These are phyloP conservation scores for Xestobium rufovillosum DNA, from an alignment of 2,888 invertebrate species.

Conservation along the genomic window DNA sequence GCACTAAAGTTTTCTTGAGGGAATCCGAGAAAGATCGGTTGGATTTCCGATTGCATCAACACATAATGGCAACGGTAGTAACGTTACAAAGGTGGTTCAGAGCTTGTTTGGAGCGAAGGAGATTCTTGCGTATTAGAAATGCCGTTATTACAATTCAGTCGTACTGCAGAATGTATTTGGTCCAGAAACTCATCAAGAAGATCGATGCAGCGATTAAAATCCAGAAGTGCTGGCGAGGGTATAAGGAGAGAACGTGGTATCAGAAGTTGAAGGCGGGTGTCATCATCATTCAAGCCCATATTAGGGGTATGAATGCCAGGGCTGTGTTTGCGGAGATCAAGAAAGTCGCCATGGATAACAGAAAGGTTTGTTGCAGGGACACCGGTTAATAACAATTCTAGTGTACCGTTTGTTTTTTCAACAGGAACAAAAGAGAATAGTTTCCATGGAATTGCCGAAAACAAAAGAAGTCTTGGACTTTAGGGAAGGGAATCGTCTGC, in stretches of 20 bases:
- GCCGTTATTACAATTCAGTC: conserved; percentile 74
- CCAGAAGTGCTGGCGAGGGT: conserved; percentile 73
- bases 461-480: too few species aligned
- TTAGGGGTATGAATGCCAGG: conserved; percentile 59
- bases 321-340: conserved; percentile 47
- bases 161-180: conserved; percentile 58
- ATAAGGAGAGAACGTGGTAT: conserved; percentile 59
- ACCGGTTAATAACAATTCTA: too few species aligned
- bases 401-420: too few species aligned
- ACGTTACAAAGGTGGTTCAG: conserved; percentile 89
- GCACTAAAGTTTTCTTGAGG: conserved; percentile 86
- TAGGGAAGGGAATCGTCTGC: conserved; percentile 21
- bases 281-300: conserved; percentile 63
- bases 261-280: conserved; percentile 53
- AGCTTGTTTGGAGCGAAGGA: conserved; percentile 67
- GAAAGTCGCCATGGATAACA: conserved; percentile 13
- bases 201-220: conserved; percentile 57
- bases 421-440: too few species aligned
- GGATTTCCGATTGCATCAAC: conserved; percentile 86
- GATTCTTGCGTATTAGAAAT: conserved; percentile 65
- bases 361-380: conserved; percentile 14
- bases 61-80: conserved; percentile 88
- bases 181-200: conserved; percentile 49
- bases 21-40: conserved; percentile 90
- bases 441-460: too few species aligned